Conservation (phyloP, 2,113 vertebrate species). For the Chaenocephalus aceratus region DNA sequence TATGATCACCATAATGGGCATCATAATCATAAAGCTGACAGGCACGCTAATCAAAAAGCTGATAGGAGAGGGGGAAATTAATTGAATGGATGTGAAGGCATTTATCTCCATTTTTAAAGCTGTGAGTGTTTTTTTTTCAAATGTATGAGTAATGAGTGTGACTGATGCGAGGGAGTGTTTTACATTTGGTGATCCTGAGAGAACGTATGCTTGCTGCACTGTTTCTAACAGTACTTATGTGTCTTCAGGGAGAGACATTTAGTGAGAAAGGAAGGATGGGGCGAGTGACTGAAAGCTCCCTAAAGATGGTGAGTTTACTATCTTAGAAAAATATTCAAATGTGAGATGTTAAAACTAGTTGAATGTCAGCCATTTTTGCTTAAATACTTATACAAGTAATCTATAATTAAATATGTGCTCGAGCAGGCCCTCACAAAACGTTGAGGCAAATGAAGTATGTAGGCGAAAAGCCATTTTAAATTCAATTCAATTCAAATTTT, state of each 20-base stretch:
- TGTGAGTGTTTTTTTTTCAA: background rate
- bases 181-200: conserved; percentile 13
- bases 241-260: conserved; percentile 8
- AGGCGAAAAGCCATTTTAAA: background rate
- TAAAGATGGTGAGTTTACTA: background rate
- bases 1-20: conserved; percentile 61
- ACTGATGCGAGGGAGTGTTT: background rate
- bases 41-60: conserved; percentile 55
- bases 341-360: background rate
- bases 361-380: background rate
- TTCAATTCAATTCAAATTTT: background rate
- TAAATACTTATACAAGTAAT: background rate
- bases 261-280: conserved; percentile 5
- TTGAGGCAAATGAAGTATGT: background rate
- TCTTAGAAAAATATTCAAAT: background rate
- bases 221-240: conserved; percentile 17
- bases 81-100: conserved; percentile 48
- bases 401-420: background rate
- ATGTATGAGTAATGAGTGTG: conserved; percentile 23
- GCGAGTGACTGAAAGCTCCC: background rate
- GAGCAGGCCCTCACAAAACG: background rate
- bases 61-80: conserved; percentile 44
- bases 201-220: background rate
- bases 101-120: conserved; percentile 56
- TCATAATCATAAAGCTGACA: conserved; percentile 67